Evolutionary conservation across 2,113 vertebrate genomes (phyloP).

Genomic region (Pampusana beccarii): DNA sequence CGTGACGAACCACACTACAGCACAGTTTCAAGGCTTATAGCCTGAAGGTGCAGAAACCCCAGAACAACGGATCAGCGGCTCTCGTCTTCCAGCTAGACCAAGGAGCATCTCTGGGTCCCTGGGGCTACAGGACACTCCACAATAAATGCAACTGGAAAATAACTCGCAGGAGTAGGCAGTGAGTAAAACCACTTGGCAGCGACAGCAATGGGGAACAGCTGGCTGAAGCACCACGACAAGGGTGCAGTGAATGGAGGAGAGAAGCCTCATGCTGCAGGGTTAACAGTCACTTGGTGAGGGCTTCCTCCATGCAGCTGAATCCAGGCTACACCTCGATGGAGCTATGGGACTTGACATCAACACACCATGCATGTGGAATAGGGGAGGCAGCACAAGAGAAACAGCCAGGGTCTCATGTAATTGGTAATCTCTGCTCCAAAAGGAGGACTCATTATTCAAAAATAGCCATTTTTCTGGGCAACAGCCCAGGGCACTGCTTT

Average conservation of each 20-base stretch:
- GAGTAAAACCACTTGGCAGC: not conserved
- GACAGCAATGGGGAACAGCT: not conserved
- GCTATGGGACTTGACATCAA: not conserved
- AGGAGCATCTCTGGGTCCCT: not conserved
- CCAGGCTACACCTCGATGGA: fast-evolving
- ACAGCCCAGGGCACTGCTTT: not conserved
- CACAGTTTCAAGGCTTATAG: not conserved
- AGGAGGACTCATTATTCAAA: not conserved
- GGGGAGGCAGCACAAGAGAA: not conserved
- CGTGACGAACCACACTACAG: not conserved
- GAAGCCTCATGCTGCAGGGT: not conserved
- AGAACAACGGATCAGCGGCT: not conserved
- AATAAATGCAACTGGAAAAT: not conserved
- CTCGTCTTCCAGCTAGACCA: not conserved
- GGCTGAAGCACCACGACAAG: fast-evolving
- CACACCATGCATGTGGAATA: fast-evolving
- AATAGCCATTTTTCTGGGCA: slow-evolving; percentile 11
- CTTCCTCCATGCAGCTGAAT: not conserved
- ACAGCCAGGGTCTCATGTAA: not conserved
- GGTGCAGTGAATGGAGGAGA: not conserved
- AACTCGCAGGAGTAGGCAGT: fast-evolving
- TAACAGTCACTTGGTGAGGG: not conserved
- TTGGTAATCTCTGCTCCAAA: not conserved
- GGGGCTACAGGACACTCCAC: not conserved
- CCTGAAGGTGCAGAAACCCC: not conserved